A percentile compares a stretch with the other conserved stretches of the same genome.
Conservation (phyloP, 2,888 invertebrate genomes). For the Chloromyia formosa region DNA sequence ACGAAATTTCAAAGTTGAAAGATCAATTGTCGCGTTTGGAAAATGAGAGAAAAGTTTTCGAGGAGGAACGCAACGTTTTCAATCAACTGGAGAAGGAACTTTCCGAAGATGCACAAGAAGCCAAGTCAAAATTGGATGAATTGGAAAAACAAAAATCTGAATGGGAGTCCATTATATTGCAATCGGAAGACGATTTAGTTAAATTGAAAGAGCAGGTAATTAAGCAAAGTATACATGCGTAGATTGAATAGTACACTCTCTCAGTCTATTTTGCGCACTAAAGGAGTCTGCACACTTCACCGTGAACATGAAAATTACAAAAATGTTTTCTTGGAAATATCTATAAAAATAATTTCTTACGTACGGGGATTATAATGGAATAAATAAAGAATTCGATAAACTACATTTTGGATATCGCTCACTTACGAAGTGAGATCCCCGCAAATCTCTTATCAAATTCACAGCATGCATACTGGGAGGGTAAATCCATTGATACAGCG, state of each 20-base stretch:
- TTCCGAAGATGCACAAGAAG: background rate
- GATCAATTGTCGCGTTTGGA: background rate
- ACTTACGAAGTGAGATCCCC: too few relatives aligned
- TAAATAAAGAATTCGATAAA: too few relatives aligned
- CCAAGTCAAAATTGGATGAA: background rate
- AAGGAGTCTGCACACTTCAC: too few relatives aligned
- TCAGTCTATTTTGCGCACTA: too few relatives aligned
- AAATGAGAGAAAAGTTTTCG: background rate
- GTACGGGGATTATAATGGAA: too few relatives aligned
- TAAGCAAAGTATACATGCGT: background rate
- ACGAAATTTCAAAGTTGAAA: constrained; percentile 5
- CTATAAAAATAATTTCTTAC: too few relatives aligned
- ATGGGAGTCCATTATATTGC: constrained; percentile 10
- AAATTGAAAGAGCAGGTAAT: constrained; percentile 32
- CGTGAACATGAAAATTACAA: too few relatives aligned
- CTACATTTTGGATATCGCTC: too few relatives aligned
- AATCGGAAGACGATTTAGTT: constrained; percentile 16
- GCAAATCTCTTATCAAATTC: too few relatives aligned
- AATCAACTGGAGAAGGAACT: background rate
- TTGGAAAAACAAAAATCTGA: background rate
- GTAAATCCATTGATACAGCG: too few relatives aligned
- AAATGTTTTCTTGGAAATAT: too few relatives aligned
- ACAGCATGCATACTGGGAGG: too few relatives aligned
- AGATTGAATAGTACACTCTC: background rate
- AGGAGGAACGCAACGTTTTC: constrained; percentile 18